A percentile compares a stretch with the other conserved stretches of the same genome.
Evolutionary conservation across 2,888 invertebrate genomes (phyloP).

Genomic region (Junonia oenone): DNA sequence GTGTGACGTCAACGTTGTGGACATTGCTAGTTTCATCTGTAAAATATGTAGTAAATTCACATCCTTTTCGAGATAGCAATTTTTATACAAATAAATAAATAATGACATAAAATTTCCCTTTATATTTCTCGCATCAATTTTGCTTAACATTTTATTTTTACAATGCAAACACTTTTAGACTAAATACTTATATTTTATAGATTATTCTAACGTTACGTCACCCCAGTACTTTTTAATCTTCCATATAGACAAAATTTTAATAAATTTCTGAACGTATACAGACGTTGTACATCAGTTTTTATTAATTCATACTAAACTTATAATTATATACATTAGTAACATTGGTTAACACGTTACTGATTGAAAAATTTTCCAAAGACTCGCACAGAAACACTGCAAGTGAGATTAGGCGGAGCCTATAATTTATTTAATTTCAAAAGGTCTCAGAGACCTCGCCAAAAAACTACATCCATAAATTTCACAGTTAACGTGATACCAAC

Average conservation of each 20-base stretch:
- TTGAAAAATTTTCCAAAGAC: background rate
- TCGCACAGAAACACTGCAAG: background rate
- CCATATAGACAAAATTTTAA: conserved; percentile 52
- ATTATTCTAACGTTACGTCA: conserved; percentile 35
- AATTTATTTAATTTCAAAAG: background rate
- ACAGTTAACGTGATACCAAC: conserved; percentile 24
- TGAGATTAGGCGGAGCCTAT: conserved; percentile 1
- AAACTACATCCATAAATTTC: conserved; percentile 7
- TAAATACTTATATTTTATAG: background rate
- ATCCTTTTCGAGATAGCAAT: conserved; percentile 14
- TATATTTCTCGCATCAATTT: background rate
- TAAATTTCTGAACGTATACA: conserved; percentile 70
- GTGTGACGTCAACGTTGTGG: conserved; percentile 35
- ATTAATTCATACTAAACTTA: conserved; percentile 53
- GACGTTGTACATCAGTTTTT: conserved; percentile 77
- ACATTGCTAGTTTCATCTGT: background rate
- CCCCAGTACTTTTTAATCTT: conserved; percentile 42
- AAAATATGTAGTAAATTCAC: conserved; percentile 4
- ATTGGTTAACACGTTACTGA: conserved; percentile 21
- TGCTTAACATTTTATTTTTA: background rate
- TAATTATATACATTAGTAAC: conserved; percentile 54
- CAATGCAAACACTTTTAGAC: background rate
- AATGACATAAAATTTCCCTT: conserved; percentile 4
- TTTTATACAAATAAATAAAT: background rate
- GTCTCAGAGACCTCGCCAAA: conserved; percentile 21